Percentiles rank a stretch among this genome's conserved stretches.
Conservation (phyloP, 2,113 vertebrate species). For the Trachemys scripta region DNA sequence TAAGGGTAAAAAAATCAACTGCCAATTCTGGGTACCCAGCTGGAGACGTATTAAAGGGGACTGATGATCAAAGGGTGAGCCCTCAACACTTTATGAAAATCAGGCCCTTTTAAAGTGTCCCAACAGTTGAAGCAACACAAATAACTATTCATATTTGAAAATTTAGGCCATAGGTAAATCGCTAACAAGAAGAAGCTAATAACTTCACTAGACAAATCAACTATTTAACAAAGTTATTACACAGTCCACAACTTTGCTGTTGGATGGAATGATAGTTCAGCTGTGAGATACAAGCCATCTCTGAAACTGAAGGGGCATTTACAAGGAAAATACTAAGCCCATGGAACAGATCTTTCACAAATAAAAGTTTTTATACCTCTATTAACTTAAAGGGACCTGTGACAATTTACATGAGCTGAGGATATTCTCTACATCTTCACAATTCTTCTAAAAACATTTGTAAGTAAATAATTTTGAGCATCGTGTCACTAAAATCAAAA, state of each 20-base stretch:
- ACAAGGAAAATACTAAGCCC: background rate
- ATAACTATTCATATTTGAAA: background rate
- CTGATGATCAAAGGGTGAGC: background rate
- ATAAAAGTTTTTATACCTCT: background rate
- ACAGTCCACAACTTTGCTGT: background rate
- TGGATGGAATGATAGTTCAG: background rate
- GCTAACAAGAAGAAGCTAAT: background rate
- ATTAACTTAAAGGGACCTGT: background rate
- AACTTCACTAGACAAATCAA: background rate
- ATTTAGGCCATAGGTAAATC: background rate
- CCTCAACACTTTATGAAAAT: background rate
- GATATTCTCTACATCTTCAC: background rate
- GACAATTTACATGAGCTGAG: background rate
- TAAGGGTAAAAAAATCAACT: background rate
- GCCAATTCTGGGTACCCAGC: background rate
- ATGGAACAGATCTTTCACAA: background rate
- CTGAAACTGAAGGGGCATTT: background rate
- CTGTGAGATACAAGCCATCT: background rate
- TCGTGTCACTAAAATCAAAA: background rate
- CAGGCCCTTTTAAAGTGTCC: background rate
- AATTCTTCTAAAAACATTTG: background rate
- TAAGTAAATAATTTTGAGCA: background rate
- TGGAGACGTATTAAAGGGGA: background rate
- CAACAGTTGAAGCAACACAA: background rate
- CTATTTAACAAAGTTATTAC: background rate